Percentiles rank a stretch among this genome's conserved stretches.
Evolutionary conservation across 2,797 vertebrate genomes (phyloP).

Genomic region (Hoplostethus mediterraneus): DNA sequence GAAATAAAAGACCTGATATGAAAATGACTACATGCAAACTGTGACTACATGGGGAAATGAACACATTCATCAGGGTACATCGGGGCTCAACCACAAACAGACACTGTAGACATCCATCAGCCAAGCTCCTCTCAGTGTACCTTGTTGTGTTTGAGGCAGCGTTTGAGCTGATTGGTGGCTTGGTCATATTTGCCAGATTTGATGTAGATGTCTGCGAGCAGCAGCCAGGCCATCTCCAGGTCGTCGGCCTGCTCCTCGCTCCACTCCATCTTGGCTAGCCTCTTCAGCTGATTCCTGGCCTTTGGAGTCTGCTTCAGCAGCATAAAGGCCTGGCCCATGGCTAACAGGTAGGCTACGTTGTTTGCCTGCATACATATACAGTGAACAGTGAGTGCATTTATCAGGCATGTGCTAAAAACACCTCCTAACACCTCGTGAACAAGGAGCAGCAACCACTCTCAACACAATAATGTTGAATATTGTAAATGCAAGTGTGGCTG

Average conservation of each 20-base stretch:
- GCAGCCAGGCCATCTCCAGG: conserved; percentile 78
- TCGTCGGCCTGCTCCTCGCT: conserved; percentile 40
- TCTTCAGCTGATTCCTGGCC: conserved; percentile 81
- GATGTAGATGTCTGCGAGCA: conserved; percentile 84
- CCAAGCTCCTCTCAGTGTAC: conserved; percentile 37
- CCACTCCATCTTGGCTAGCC: conserved; percentile 73
- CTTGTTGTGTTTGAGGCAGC: conserved; percentile 83
- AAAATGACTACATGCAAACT: not conserved
- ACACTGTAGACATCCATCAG: too few species aligned
- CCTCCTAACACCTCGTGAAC: too few species aligned
- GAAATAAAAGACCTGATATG: not conserved
- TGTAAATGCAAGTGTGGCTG: too few species aligned
- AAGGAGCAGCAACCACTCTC: too few species aligned
- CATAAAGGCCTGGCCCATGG: conserved; percentile 71
- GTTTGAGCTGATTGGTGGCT: conserved; percentile 75
- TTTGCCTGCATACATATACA: conserved; percentile 53
- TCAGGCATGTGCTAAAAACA: not conserved
- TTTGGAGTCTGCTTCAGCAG: conserved; percentile 77
- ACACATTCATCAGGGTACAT: too few species aligned
- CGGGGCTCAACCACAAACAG: too few species aligned
- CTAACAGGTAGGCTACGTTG: conserved; percentile 63
- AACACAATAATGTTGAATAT: too few species aligned
- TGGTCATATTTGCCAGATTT: conserved; percentile 81
- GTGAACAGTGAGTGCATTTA: not conserved
- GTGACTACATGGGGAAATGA: too few species aligned